Evolutionary conservation across 2,113 vertebrate species (phyloP), one percentile per base, ranked within the genome.

Genomic region (Gorsachius goisagi): DNA sequence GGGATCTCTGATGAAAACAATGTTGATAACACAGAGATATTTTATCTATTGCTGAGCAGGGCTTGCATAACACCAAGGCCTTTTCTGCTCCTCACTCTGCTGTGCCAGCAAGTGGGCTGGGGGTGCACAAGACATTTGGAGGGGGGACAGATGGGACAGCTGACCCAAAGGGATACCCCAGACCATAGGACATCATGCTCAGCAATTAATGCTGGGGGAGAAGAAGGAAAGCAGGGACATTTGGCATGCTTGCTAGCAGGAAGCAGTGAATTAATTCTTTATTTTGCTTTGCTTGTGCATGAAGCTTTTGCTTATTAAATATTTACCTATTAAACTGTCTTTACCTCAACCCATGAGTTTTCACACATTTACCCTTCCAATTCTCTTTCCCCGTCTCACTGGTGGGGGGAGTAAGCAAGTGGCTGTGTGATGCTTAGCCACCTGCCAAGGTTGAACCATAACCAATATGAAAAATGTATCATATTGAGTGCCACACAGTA

Each of bases 101-200:
- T 33, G 18, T 2, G 1, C 9, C 56, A 55, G 22, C 0, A 0
- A 33, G 47, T 0, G 0, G 22, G 7, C 22, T 71, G 56, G n/a
- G 47, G 5, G 6, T 2, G 20, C 2, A 6, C 23, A 24, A 63
- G 30, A 44, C 14, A 15, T 15, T 44, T 44, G 41, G 41, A 44
- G 41, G 41, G 15, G 41, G 15, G 14, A 44, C 41, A 44, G 41
- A 14, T 44, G 30, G 15, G 22, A 79, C 8, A 64, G 19, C 19
- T 56, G 33, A n/a, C 8, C 28, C 12, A 14, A 30, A n/a, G n/a
- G 24, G 37, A 6, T 72, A 3, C 4, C 2, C n/a, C 28, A 49
- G 3, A 49, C 8, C 2, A 14, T 27, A 32, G 10, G 17, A 0
- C 1, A 1, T 63, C 11, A 7, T 30, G 6, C 8, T 69, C 7